Base-by-base conservation (phyloP, 2,113 vertebrate genomes). In the Hydrolagus affinis region DNA sequence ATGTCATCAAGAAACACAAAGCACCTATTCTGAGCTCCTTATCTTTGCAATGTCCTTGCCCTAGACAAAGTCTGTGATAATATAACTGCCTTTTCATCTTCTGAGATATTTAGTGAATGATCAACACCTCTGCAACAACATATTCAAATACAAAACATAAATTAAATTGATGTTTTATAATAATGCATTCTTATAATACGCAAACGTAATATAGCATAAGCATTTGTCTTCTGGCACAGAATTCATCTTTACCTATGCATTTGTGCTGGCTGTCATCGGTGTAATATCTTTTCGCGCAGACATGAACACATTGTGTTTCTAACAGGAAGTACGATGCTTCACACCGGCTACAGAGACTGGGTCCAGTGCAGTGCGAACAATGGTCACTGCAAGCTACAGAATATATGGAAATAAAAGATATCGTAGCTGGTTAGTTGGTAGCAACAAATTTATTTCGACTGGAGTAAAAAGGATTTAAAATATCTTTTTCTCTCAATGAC, bases 321-420 rank as follows among this genome's bases (percentile, higher is more conserved):
- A 91, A 85, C 66, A 92, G 88, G 85, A 93, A 90, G 57, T 95
- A 94, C 0, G 95, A 94, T 10, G 87, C 86, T 88, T 91, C 90
- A 11, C 98, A 99, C 2, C 59, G 92, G 77, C 86, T 90, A 59
- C 98, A 99, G 9, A 88, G 89, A 0, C 85, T 90, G 0, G 93
- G 89, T 11, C 89, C 93, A 2, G 7, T 87, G 86, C 98, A 99
- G 85, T 88, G 88, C 25, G 92, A 86, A 87, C 98, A 99, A 87
- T 90, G 90, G 0, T 90, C 91, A 0, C 92, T 94, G n/a, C 97
- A 99, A 57, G 88, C 98, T 99, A 85, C 6, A 86, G 90, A 62
- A 86, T n/a, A 78, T 12, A 83, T n/a, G n/a, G 8, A 83, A 83
- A 32, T 28, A 64, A 83, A 30, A 66, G 23, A 68, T n/a, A 11